phyloP scores from a whole-genome alignment of 1,140 invertebrate genomes.

The Pogonomyrmex californicus region DNA sequence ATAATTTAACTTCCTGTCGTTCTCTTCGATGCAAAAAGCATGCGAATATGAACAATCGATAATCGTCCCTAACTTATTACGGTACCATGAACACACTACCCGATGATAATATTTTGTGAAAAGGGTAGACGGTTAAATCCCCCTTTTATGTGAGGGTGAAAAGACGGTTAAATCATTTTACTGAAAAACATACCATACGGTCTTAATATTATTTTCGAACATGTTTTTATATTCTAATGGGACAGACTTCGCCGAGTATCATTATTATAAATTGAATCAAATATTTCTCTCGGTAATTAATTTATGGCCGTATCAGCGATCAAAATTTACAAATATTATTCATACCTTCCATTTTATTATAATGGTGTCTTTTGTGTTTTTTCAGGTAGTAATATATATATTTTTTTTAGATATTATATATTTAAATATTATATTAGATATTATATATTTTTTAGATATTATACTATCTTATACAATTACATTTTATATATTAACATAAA shows the following conservation, averaged over 20 bases:
- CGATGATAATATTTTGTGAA: neutral
- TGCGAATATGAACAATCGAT: neutral
- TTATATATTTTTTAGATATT: neutral
- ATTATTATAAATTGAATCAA: slow-evolving; percentile 22
- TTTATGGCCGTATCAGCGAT: slow-evolving; percentile 14
- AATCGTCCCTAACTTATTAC: neutral
- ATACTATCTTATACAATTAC: neutral
- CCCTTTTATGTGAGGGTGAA: neutral
- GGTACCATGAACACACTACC: neutral
- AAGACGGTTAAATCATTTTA: neutral
- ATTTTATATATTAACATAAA: neutral
- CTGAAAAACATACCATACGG: neutral
- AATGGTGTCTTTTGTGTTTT: neutral
- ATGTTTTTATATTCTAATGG: neutral
- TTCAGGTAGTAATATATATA: slow-evolving; percentile 24
- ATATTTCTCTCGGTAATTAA: slow-evolving; percentile 12
- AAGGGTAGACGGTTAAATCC: neutral
- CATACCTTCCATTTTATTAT: neutral
- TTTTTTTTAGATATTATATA: neutral
- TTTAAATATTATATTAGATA: neutral
- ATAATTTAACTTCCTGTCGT: slow-evolving; percentile 25
- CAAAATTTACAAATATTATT: neutral
- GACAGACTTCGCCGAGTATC: neutral
- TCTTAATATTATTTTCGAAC: neutral
- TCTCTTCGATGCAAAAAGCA: neutral